A percentile compares a stretch with the other conserved stretches of the same genome.
Evolutionary conservation across 2,797 vertebrate species (phyloP).

Genomic region (Emydoidea blandingii): DNA sequence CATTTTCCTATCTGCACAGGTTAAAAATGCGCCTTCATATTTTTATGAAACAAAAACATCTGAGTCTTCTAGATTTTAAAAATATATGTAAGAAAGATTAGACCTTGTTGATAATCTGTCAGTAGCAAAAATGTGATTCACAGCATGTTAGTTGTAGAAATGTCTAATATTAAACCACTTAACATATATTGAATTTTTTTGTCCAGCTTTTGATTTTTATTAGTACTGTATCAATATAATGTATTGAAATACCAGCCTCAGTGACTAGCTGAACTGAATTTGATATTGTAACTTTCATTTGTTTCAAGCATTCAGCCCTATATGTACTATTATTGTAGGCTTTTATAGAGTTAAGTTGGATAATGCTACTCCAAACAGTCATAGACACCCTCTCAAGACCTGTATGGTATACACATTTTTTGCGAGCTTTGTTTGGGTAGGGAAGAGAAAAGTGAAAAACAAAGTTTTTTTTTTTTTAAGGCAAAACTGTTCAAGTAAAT

Average conservation of each 20-base stretch:
- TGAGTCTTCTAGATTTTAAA: conserved; percentile 64
- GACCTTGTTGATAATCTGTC: conserved; percentile 63
- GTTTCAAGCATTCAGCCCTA: neutral
- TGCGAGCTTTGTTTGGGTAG: neutral
- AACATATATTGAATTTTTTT: conserved; percentile 27
- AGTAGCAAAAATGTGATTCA: conserved; percentile 68
- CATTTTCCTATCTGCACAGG: conserved; percentile 20
- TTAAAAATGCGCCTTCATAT: conserved; percentile 15
- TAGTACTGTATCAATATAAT: neutral
- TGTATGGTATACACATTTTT: neutral
- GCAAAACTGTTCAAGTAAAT: neutral
- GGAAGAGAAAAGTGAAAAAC: neutral
- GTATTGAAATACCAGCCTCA: neutral
- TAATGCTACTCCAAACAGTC: neutral
- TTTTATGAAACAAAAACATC: neutral
- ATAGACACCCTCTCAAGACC: neutral
- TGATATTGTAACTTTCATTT: too few species aligned
- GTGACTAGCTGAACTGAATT: too few species aligned
- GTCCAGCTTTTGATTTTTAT: neutral
- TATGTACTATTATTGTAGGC: neutral
- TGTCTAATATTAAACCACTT: conserved; percentile 54
- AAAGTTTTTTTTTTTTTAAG: neutral
- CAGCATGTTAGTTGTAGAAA: conserved; percentile 70
- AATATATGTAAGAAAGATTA: conserved; percentile 44
- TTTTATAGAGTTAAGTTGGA: neutral